Conservation (phyloP, 2,888 invertebrate species). For the Anaspis maculata region DNA sequence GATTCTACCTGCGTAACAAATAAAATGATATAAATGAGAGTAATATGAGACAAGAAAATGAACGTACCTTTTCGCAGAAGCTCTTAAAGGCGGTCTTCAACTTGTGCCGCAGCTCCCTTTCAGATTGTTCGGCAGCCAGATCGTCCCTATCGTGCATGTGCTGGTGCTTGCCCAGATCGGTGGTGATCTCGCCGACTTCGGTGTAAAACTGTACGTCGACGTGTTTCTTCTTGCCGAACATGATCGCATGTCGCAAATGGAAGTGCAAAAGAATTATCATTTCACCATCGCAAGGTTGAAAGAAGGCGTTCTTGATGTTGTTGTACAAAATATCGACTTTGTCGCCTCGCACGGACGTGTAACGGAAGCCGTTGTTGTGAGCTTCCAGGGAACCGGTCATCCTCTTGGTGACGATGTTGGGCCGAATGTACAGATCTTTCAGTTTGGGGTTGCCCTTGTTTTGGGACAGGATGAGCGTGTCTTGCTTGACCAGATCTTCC, state of each 20-base stretch:
- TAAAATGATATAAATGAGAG: conserved; percentile 4
- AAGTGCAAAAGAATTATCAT: conserved; percentile 98
- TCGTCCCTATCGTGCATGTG: conserved; percentile 99
- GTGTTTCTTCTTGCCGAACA: conserved; percentile 98
- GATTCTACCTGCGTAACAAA: conserved; percentile 57
- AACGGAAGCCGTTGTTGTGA: conserved; percentile 87
- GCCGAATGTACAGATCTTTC: conserved; percentile 95
- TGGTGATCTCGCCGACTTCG: conserved; percentile 99
- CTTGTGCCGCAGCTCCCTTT: conserved; percentile 91
- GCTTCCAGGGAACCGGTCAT: conserved; percentile 93
- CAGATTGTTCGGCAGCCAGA: conserved; percentile 96
- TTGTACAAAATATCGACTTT: conserved; percentile 99
- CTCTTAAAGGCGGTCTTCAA: conserved; percentile 96
- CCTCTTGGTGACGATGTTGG: conserved; percentile 95
- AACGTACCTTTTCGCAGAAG: conserved; percentile 97
- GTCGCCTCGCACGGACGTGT: conserved; percentile 98
- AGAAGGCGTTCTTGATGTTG: conserved; percentile 98
- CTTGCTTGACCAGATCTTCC: conserved; percentile 98
- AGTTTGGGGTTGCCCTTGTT: conserved; percentile 97
- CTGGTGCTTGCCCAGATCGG: conserved; percentile 98
- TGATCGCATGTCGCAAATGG: conserved; percentile 96
- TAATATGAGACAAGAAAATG: background rate
- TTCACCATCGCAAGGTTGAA: conserved; percentile 98
- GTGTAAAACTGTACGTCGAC: conserved; percentile 99
- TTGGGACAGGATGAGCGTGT: conserved; percentile 85